Base-by-base conservation (phyloP, 1,140 invertebrate genomes). In the Drosophila bocqueti region DNA sequence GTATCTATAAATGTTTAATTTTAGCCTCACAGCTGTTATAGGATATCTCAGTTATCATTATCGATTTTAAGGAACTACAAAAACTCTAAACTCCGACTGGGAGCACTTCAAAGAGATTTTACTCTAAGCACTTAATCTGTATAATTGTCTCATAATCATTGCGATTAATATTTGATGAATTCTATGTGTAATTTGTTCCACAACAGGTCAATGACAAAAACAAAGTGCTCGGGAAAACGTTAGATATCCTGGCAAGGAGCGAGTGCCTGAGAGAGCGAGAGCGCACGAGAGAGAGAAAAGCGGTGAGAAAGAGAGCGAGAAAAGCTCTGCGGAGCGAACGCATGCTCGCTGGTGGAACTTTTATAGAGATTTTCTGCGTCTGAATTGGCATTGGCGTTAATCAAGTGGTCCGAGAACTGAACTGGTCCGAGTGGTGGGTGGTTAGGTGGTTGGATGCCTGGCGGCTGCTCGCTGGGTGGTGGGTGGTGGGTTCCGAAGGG, bases 121-220 rank as follows among this genome's bases (percentile, higher is more conserved):
- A 2, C 24, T 6, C 2, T 9, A 13, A 40, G 15, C 47, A 67
- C 52, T 34, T 46, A 61, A 38, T 46, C 43, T 55, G 36, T 21
- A 40, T 57, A 42, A 43, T 29, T 34, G 47, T 47, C 54, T 49
- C 54, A 31, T 59, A 69, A 52, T 72, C 34, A 54, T 40, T 26
- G 31, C 4, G n/a, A 26, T 73, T n/a, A 49, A 73, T 73, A 60
- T 71, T 73, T 73, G n/a, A 73, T 73, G 42, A 52, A 45, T 60
- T 69, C 45, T 18, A 31, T 36, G 26, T 61, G 38, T 59, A 76
- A 46, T 54, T 79, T 24, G 77, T 42, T 58, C 49, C 76, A 90
- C 85, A 89, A 89, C 85, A 89, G 85, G 85, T 89, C 85, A 89
- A 90, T 85, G 86, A 91, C 81, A 89, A 89, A 91, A 89, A 89